Conservation (phyloP, 2,797 vertebrate species). For the Cyclopterus lumpus region DNA sequence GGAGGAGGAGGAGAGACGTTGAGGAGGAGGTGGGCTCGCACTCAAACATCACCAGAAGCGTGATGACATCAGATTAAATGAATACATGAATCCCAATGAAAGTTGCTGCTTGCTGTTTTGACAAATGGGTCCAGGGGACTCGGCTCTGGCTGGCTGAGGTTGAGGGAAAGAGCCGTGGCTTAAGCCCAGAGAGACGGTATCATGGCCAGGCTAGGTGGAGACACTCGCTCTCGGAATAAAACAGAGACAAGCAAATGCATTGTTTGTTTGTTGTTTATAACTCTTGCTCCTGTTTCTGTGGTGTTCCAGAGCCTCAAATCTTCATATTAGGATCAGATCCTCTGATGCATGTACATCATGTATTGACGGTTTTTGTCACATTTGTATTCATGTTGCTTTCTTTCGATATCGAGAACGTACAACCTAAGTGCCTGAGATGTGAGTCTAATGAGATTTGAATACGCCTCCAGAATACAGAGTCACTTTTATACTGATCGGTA, state of each 20-base stretch:
- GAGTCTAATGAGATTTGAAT: constrained; percentile 13
- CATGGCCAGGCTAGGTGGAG: neutral
- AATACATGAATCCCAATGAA: constrained; percentile 82
- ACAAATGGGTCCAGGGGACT: constrained; percentile 53
- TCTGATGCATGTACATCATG: constrained; percentile 14
- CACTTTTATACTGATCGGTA: constrained; percentile 5
- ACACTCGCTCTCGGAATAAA: neutral
- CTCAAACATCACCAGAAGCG: constrained; percentile 46
- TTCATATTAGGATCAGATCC: constrained; percentile 19
- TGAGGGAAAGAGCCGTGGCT: constrained; percentile 4
- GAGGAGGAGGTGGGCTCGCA: constrained; percentile 14
- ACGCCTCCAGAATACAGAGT: neutral
- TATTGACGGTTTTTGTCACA: constrained; percentile 36
- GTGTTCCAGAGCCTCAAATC: neutral
- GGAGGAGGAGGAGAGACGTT: constrained; percentile 15
- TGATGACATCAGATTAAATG: constrained; percentile 85
- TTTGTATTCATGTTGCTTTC: constrained; percentile 47
- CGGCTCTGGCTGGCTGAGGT: constrained; percentile 36
- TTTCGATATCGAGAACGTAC: constrained; percentile 6
- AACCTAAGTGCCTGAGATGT: constrained; percentile 1
- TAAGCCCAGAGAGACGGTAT: neutral
- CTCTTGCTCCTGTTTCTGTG: neutral
- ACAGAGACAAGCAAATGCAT: neutral
- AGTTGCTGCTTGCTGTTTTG: constrained; percentile 52
- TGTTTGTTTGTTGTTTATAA: no score